Percentiles rank a stretch among this genome's conserved stretches.
phyloP scores from a whole-genome alignment of 2,113 vertebrate species.

The Platysteira castanea region DNA sequence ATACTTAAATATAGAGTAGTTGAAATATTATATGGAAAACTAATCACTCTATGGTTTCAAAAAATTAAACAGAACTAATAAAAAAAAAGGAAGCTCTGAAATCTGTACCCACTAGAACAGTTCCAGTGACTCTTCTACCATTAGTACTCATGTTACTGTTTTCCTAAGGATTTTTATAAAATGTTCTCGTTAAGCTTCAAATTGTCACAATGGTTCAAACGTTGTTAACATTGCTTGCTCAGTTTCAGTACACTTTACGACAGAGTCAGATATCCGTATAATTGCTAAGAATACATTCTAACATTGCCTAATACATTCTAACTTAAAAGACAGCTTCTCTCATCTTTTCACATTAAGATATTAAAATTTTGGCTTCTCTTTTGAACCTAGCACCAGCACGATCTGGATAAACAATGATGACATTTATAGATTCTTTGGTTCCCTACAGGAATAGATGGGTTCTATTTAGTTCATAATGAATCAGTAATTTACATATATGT shows the following conservation, averaged over 20 bases:
- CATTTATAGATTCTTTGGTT: neutral
- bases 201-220: neutral
- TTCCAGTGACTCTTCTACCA: neutral
- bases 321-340: neutral
- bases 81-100: neutral
- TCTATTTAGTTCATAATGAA: neutral
- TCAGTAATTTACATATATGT: neutral
- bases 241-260: neutral
- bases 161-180: neutral
- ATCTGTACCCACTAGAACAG: neutral
- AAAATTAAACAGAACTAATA: slow-evolving; percentile 6
- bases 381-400: neutral
- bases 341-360: neutral
- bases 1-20: slow-evolving; percentile 40
- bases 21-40: slow-evolving; percentile 58
- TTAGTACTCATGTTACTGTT: neutral
- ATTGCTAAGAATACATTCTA: neutral
- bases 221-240: neutral
- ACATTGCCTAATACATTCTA: neutral
- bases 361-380: neutral
- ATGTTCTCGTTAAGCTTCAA: neutral
- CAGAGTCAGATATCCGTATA: neutral
- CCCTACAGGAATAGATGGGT: neutral
- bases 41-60: neutral
- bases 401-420: neutral